Percentiles rank a stretch among this genome's conserved stretches.
Evolutionary conservation across 2,888 invertebrate species (phyloP).

Genomic region (Sinotaia quadrata): DNA sequence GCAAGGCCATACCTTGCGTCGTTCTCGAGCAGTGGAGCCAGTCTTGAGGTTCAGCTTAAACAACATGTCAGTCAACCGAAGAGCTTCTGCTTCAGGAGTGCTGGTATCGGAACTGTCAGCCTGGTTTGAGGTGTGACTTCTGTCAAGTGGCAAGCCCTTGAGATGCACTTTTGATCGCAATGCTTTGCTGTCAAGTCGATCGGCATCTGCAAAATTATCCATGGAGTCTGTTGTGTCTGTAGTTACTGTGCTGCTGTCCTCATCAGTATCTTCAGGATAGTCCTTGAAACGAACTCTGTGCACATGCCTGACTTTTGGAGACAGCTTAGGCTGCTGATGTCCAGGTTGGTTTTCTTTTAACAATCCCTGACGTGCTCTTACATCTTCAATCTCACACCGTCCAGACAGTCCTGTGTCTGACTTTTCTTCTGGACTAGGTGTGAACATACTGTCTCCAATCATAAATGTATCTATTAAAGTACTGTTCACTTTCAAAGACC

Average conservation of each 20-base stretch:
- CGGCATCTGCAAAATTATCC: conserved; percentile 3
- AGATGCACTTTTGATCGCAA: conserved; percentile 18
- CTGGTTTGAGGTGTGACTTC: conserved; percentile 11
- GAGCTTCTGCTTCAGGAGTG: conserved; percentile 39
- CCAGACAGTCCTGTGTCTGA: neutral
- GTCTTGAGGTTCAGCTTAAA: conserved; percentile 44
- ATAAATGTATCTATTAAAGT: too few relatives aligned
- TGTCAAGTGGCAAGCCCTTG: conserved; percentile 19
- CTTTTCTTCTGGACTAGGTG: too few relatives aligned
- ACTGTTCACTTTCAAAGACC: too few relatives aligned
- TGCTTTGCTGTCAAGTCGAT: neutral
- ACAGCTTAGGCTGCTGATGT: neutral
- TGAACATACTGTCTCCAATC: too few relatives aligned
- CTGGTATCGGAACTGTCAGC: conserved; percentile 35
- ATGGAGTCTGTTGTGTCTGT: conserved; percentile 22
- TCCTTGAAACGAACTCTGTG: conserved; percentile 39
- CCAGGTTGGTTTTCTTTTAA: neutral
- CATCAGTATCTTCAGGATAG: conserved; percentile 26
- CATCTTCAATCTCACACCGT: neutral
- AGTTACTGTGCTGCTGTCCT: conserved; percentile 14
- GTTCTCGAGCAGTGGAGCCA: conserved; percentile 40
- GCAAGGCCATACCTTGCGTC: conserved; percentile 46
- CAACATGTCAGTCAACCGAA: conserved; percentile 39
- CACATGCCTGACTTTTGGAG: conserved; percentile 15
- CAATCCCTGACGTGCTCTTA: neutral